Conservation (phyloP, 2,113 vertebrate species). For the Siphamia tubifer region DNA sequence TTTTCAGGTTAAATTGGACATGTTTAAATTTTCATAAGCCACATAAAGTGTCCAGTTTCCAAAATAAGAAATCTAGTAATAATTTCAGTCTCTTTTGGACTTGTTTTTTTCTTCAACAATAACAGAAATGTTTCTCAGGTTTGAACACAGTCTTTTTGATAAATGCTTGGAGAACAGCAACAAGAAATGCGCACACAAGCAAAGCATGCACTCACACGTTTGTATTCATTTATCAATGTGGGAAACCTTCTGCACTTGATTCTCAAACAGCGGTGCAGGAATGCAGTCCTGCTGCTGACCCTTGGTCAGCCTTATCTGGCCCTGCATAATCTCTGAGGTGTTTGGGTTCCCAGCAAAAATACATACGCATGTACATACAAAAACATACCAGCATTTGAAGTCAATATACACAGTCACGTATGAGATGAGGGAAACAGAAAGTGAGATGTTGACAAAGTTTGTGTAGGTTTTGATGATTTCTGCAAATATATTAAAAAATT, state of each 20-base stretch:
- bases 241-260: constrained; percentile 62
- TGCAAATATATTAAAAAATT: too few species aligned
- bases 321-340: constrained; percentile 56
- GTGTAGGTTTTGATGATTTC: not conserved
- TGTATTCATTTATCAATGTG: constrained; percentile 75
- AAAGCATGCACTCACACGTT: not conserved
- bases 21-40: too few species aligned
- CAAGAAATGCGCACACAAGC: not conserved
- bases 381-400: constrained; percentile 5
- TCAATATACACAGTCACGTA: not conserved
- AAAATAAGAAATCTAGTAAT: too few species aligned
- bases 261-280: constrained; percentile 68
- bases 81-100: too few species aligned
- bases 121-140: too few species aligned
- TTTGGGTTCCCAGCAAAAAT: constrained; percentile 57
- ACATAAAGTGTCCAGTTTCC: too few species aligned
- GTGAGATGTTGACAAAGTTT: not conserved
- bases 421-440: not conserved
- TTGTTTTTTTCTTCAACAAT: too few species aligned
- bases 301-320: constrained; percentile 63
- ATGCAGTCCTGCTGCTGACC: constrained; percentile 57
- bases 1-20: too few species aligned
- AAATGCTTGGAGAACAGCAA: constrained; percentile 2
- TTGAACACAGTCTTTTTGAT: not conserved
- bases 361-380: constrained; percentile 3